Conservation (phyloP, 2,797 vertebrate genomes). For the Leptatherina wallacei region DNA sequence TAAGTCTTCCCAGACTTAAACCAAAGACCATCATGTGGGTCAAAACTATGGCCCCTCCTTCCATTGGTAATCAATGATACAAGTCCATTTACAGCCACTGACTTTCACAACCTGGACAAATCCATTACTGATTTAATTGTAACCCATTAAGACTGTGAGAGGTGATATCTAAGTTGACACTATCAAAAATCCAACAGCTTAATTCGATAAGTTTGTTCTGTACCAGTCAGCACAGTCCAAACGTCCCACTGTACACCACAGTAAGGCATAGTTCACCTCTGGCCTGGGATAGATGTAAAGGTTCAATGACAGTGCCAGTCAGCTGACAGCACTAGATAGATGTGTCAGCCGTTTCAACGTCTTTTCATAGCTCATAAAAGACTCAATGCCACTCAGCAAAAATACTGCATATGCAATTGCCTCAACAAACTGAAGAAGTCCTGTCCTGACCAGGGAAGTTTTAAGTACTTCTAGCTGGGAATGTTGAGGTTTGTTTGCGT, state of each 20-base stretch:
- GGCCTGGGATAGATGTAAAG: conserved; percentile 60
- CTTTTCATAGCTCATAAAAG: conserved; percentile 63
- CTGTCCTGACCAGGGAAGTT: conserved; percentile 38
- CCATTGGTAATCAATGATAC: conserved; percentile 70
- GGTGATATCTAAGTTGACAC: conserved; percentile 63
- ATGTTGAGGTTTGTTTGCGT: conserved; percentile 42
- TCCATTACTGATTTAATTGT: conserved; percentile 71
- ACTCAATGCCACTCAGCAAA: conserved; percentile 50
- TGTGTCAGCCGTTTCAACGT: conserved; percentile 65
- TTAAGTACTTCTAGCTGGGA: conserved; percentile 19
- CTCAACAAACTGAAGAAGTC: conserved; percentile 39
- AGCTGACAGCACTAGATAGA: conserved; percentile 60
- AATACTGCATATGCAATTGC: conserved; percentile 50
- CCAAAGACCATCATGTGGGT: conserved; percentile 61
- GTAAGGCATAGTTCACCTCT: conserved; percentile 57
- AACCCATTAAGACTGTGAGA: conserved; percentile 55
- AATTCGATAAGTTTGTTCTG: conserved; percentile 57
- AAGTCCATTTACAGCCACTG: conserved; percentile 71
- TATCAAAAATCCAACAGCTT: conserved; percentile 65
- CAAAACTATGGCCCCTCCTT: conserved; percentile 53
- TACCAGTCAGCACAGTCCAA: conserved; percentile 13
- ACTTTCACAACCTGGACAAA: conserved; percentile 57
- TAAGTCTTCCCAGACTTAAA: conserved; percentile 56
- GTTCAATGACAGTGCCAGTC: conserved; percentile 64
- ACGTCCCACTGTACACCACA: neutral